Evolutionary conservation across 1,140 invertebrate genomes (phyloP).

Genomic region (Metaphire vulgaris): DNA sequence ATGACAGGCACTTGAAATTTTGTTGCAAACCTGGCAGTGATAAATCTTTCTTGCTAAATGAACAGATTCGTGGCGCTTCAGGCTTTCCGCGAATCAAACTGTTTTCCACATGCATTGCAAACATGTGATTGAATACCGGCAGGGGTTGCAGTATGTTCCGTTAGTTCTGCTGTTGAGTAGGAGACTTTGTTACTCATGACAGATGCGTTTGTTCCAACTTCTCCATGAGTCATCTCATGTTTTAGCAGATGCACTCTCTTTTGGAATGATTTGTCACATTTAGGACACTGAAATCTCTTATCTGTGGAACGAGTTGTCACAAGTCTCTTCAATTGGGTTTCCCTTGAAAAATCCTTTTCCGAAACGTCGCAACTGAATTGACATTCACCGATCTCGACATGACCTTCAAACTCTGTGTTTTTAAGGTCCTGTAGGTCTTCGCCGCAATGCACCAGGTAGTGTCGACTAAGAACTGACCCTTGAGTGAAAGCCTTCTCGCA

Average conservation of each 20-base stretch:
- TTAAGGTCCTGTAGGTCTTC: not conserved
- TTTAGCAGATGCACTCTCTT: not conserved
- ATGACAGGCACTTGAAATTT: not conserved
- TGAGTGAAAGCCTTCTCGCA: constrained; percentile 47
- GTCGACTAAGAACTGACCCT: constrained; percentile 45
- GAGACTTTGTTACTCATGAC: not conserved
- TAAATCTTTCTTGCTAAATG: not conserved
- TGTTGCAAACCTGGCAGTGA: not conserved
- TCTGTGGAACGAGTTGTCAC: not conserved
- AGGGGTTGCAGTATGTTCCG: not conserved
- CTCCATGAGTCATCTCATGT: not conserved
- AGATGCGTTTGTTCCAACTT: not conserved
- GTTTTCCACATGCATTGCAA: constrained; percentile 18
- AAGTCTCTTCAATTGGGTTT: not conserved
- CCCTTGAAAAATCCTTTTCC: not conserved
- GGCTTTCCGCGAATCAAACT: not conserved
- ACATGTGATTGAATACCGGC: not conserved
- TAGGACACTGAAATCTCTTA: not conserved
- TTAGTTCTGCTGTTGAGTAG: not conserved
- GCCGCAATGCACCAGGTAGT: constrained; percentile 37
- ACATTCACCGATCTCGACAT: not conserved
- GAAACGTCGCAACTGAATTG: not conserved
- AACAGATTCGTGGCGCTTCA: not conserved
- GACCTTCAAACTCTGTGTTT: not conserved
- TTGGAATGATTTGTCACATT: not conserved